Base-by-base conservation (phyloP, 1,140 invertebrate genomes). In the Heliconius himera region DNA sequence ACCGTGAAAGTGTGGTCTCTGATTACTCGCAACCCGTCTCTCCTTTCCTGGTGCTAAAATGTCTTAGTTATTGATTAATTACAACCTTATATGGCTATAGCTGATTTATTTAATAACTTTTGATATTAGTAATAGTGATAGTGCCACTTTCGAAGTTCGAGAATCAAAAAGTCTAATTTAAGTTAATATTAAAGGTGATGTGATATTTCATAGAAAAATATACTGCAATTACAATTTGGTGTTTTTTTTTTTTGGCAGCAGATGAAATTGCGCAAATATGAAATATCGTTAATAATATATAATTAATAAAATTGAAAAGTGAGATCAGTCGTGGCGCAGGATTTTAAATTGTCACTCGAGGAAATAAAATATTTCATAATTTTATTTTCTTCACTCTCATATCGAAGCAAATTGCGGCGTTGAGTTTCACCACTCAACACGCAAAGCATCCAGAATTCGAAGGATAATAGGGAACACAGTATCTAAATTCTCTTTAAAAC, bases 1-100 rank as follows among this genome's bases (percentile, higher is more conserved):
- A 84, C 85, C 85, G 90, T 87, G 92, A 93, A 93, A 93, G 92
- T 90, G 84, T 79, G 76, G 76, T 92, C 89, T 92, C 89, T 89
- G 89, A 90, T 92, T 90, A 90, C 88, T 54, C 33, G 54, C 71
- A 81, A 82, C 82, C 83, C 82, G 85, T 85, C 83, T 88, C 84
- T 81, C 86, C 86, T 86, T 88, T 87, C 77, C 80, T 74, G 81
- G 66, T 71, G 20, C 77, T 83, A 79, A 82, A 82, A 85, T 89
- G 87, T 88, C 82, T 86, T 75, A 66, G 72, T 73, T 72, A 78
- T 78, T 81, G 46, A 73, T 74, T 70, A 74, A 36, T 49, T 70
- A 18, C 56, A 74, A 51, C 78, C 60, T 66, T 66, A 66, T 66
- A 29, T 66, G 4, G 60, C 9, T 22, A 1, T 29, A 29, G 26